phyloP scores from a whole-genome alignment of 2,797 vertebrate species.

The Takifugu ocellatus region DNA sequence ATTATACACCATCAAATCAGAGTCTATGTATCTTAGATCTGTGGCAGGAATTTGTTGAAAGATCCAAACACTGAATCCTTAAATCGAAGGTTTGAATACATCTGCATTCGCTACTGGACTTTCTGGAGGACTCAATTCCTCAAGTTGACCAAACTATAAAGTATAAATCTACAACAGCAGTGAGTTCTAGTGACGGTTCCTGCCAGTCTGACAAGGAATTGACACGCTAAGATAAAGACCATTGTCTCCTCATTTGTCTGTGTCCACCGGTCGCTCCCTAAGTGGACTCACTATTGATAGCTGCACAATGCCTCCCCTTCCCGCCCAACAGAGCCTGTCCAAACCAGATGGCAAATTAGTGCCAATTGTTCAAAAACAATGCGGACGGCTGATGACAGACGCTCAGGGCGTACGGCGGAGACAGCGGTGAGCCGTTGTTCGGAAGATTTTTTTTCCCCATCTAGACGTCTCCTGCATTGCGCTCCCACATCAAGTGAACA shows the following conservation, averaged over 20 bases:
- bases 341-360: constrained; percentile 81
- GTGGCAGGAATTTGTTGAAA: too few relatives aligned
- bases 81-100: too few relatives aligned
- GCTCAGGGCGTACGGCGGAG: constrained; percentile 35
- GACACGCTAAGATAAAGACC: constrained; percentile 50
- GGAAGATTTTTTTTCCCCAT: constrained; percentile 58
- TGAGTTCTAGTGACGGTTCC: neutral
- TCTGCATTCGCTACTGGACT: too few relatives aligned
- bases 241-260: constrained; percentile 63
- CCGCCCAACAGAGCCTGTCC: constrained; percentile 60
- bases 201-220: constrained; percentile 11
- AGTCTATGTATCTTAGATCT: too few relatives aligned
- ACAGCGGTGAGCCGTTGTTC: constrained; percentile 48
- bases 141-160: too few relatives aligned
- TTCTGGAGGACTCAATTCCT: too few relatives aligned
- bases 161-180: too few relatives aligned
- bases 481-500: constrained; percentile 35
- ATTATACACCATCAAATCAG: too few relatives aligned
- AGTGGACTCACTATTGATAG: constrained; percentile 70
- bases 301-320: constrained; percentile 66
- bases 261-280: constrained; percentile 53
- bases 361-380: constrained; percentile 79
- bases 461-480: constrained; percentile 35
- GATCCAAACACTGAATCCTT: too few relatives aligned
- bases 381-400: constrained; percentile 68